phyloP scores from a whole-genome alignment of 92 coral and sea anemone species.

The Epizoanthus rinbou region DNA sequence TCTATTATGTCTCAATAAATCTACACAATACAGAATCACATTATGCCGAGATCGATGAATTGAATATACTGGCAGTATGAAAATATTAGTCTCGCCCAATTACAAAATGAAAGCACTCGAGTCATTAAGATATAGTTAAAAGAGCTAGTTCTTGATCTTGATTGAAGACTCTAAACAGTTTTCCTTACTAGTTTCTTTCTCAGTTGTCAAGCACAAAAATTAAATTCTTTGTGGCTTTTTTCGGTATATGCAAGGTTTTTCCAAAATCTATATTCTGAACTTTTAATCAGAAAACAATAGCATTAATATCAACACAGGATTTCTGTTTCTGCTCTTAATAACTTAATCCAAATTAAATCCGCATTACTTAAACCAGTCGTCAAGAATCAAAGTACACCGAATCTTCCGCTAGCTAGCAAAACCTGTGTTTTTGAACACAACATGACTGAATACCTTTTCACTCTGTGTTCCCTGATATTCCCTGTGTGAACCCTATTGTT shows the following conservation, averaged over 20 bases:
- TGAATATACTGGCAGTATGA: background rate
- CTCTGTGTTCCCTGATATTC: background rate
- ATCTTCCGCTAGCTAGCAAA: background rate
- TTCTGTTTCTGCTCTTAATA: background rate
- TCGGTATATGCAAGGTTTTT: background rate
- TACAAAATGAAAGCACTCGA: slow-evolving; percentile 7
- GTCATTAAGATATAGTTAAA: background rate
- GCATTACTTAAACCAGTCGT: background rate
- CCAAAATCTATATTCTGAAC: background rate
- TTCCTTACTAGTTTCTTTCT: background rate
- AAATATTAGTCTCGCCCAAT: background rate
- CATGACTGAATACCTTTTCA: background rate
- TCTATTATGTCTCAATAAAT: background rate
- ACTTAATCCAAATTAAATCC: background rate
- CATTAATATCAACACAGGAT: background rate
- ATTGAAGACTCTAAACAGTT: background rate
- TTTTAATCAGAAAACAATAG: slow-evolving; percentile 13
- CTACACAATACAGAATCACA: background rate
- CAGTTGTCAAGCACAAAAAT: too few relatives aligned
- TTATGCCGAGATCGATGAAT: background rate
- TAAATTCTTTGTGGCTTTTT: background rate
- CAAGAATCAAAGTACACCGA: background rate
- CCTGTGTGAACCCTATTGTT: background rate
- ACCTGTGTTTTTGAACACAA: background rate
- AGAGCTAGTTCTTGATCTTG: background rate